A percentile compares a stretch with the other conserved stretches of the same genome.
Conservation (phyloP, 2,113 vertebrate species). For the Dicerorhinus sumatrensis region DNA sequence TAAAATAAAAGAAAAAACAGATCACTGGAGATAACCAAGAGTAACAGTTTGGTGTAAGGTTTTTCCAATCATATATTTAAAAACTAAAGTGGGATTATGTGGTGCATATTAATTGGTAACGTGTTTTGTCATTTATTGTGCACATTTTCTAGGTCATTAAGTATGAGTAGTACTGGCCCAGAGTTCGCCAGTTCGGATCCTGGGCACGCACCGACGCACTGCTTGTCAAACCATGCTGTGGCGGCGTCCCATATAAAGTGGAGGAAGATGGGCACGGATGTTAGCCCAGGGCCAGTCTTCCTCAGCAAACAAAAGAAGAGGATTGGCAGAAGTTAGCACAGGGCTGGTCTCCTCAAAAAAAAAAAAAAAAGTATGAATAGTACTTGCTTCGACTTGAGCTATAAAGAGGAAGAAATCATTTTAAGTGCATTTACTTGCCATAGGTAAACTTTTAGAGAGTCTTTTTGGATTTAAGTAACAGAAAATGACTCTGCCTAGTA, state of each 20-base stretch:
- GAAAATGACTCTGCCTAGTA: background rate
- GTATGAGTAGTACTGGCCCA: background rate
- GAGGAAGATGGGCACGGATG: no score
- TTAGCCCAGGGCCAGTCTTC: no score
- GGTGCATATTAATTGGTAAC: background rate
- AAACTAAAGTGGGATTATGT: background rate
- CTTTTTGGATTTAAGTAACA: background rate
- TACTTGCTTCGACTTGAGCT: background rate
- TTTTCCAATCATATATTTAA: background rate
- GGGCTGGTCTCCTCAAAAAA: no score
- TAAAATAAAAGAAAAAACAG: background rate
- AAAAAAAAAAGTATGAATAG: background rate
- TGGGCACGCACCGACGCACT: no score
- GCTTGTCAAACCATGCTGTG: no score
- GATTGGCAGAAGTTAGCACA: no score
- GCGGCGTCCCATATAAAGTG: no score
- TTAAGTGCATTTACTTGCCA: background rate
- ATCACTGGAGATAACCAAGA: background rate
- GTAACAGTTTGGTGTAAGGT: background rate
- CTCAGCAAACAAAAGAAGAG: no score
- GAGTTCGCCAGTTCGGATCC: no score
- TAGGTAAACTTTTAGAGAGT: background rate
- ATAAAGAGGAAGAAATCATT: background rate
- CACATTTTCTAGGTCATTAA: constrained; percentile 11
- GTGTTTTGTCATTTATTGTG: background rate